Percentiles rank a stretch among this genome's conserved stretches.
phyloP scores from a whole-genome alignment of 2,797 vertebrate genomes.

The Hydrocynus forskahlii region DNA sequence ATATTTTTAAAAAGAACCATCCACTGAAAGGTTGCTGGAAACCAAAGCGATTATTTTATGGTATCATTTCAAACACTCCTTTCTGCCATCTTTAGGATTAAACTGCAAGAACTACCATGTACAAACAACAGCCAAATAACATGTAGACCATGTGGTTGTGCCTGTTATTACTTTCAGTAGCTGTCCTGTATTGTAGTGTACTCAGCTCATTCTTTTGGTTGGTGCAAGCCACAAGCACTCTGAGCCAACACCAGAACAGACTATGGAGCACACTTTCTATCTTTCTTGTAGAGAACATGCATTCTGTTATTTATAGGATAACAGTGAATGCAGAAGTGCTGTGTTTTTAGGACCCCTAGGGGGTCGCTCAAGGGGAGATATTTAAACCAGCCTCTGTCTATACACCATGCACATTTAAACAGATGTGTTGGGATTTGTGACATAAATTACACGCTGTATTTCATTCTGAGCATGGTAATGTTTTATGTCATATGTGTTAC shows the following conservation, averaged over 20 bases:
- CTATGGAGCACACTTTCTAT: conserved; percentile 7
- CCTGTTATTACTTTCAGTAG: conserved; percentile 5
- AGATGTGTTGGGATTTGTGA: conserved; percentile 69
- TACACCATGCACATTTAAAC: conserved; percentile 70
- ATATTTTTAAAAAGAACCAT: no score
- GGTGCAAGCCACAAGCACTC: conserved; percentile 25
- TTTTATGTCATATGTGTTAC: conserved; percentile 73
- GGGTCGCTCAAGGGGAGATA: conserved; percentile 58
- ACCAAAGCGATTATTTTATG: not conserved
- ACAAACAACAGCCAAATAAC: conserved; percentile 6
- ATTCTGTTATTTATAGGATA: conserved; percentile 69
- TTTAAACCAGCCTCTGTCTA: conserved; percentile 63
- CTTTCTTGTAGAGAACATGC: conserved; percentile 60
- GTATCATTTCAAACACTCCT: not conserved
- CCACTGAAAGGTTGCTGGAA: not conserved
- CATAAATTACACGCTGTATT: conserved; percentile 73
- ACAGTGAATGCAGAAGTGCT: conserved; percentile 65
- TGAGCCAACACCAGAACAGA: not conserved
- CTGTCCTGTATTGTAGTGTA: conserved; percentile 2
- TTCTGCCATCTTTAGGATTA: not conserved
- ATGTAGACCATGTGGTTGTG: conserved; percentile 8
- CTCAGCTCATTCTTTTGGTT: conserved; percentile 23
- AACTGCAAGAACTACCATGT: not conserved
- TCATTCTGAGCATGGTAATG: conserved; percentile 64
- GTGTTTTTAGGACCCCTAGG: conserved; percentile 64